Evolutionary conservation across 2,888 invertebrate genomes (phyloP).

Genomic region (Epinotia brunnichana): DNA sequence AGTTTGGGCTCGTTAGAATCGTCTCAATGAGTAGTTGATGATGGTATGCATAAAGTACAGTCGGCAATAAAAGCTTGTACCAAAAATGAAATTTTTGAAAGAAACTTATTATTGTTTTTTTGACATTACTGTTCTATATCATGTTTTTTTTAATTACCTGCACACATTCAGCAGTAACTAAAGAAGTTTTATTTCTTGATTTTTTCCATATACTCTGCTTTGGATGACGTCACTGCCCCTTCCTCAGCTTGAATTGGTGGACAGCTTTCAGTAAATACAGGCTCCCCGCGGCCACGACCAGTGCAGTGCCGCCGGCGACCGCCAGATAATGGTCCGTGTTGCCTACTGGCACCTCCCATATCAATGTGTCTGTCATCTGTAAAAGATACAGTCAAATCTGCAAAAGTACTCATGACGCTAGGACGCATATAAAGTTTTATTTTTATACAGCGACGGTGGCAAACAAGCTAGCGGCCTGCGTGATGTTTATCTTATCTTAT

Average conservation of each 20-base stretch:
- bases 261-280: slow-evolving; percentile 54
- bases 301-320: slow-evolving; percentile 58
- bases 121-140: neutral
- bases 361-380: slow-evolving; percentile 59
- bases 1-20: too few species aligned
- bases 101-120: too few species aligned
- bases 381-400: neutral
- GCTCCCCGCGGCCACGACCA: slow-evolving; percentile 57
- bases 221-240: slow-evolving; percentile 18
- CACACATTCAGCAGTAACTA: neutral
- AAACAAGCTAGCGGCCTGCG: too few species aligned
- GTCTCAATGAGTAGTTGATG: too few species aligned
- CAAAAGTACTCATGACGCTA: too few species aligned
- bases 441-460: too few species aligned
- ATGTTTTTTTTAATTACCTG: neutral
- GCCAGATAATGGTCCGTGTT: slow-evolving; percentile 61
- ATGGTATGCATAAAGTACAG: too few species aligned
- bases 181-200: neutral
- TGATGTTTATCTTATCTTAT: too few species aligned
- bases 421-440: too few species aligned
- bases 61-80: too few species aligned
- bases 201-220: neutral
- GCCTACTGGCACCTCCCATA: slow-evolving; percentile 69
- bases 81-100: too few species aligned
- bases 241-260: slow-evolving; percentile 51